These are phyloP conservation scores for Psettodes erumei DNA, from an alignment of 2,113 vertebrate genomes.

Conservation along the genomic window DNA sequence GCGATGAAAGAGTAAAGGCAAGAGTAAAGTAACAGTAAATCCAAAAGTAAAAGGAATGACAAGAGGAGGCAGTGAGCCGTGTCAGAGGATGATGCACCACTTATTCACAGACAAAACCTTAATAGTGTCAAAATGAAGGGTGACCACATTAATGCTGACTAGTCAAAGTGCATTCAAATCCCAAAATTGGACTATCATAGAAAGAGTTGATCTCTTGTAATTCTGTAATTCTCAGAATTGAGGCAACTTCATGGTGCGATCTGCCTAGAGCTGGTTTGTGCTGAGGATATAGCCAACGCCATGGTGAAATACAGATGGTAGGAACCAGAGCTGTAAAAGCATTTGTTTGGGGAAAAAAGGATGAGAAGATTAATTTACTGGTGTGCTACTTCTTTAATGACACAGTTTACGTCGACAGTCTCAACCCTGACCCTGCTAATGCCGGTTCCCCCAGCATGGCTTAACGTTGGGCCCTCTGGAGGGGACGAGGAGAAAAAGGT, in stretches of 20 bases:
- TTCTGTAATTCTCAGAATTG: conserved; percentile 45
- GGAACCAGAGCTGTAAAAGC: conserved; percentile 65
- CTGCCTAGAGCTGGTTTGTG: conserved; percentile 22
- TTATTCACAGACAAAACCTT: conserved; percentile 54
- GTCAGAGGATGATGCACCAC: conserved; percentile 53
- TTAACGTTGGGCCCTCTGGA: conserved; percentile 66
- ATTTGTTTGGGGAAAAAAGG: conserved; percentile 75
- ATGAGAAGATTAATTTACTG: conserved; percentile 80
- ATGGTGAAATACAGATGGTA: conserved; percentile 66
- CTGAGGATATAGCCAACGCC: conserved; percentile 31
- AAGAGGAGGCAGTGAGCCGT: conserved; percentile 37
- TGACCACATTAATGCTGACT: conserved; percentile 28
- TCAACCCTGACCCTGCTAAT: conserved; percentile 71
- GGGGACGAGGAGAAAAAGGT: conserved; percentile 70
- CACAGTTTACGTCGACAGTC: conserved; percentile 69
- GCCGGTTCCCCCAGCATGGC: conserved; percentile 45
- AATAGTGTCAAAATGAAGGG: conserved; percentile 39
- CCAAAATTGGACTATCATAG: conserved; percentile 37
- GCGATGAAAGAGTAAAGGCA: conserved; percentile 26
- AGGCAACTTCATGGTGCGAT: conserved; percentile 25
- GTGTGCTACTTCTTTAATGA: conserved; percentile 79
- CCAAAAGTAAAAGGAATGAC: conserved; percentile 49
- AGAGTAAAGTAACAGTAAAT: conserved; percentile 51
- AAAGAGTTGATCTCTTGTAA: conserved; percentile 25
- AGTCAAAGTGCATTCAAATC: conserved; percentile 43